Evolutionary conservation across 2,113 vertebrate genomes (phyloP).

Genomic region (Glareola pratincola): DNA sequence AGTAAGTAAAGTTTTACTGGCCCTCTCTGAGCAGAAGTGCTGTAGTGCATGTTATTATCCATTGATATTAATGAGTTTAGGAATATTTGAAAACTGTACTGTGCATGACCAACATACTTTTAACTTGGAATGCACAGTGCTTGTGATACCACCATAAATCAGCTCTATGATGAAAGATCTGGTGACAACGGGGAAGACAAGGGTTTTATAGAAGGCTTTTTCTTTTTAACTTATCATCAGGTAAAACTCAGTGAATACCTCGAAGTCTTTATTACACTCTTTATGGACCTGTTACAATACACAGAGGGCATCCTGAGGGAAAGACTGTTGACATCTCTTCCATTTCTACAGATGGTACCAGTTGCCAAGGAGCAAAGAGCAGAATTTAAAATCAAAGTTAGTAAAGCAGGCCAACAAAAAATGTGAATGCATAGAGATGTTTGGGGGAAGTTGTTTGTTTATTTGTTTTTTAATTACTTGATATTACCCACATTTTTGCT

Average conservation of each 20-base stretch:
- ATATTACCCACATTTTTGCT: not conserved
- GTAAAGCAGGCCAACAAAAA: not conserved
- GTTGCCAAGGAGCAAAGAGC: not conserved
- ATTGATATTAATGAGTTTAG: not conserved
- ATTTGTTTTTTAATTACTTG: not conserved
- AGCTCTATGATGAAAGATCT: not conserved
- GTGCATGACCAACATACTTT: not conserved
- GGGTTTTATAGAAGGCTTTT: not conserved
- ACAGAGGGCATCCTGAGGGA: not conserved
- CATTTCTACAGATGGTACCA: not conserved
- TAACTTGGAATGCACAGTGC: not conserved
- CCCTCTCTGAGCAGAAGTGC: not conserved
- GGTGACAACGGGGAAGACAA: not conserved
- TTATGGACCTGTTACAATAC: not conserved
- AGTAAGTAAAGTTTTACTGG: not conserved
- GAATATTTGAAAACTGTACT: not conserved
- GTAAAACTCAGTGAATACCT: not conserved
- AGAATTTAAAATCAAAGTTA: not conserved
- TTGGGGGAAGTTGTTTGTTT: rapidly evolving
- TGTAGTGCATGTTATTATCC: not conserved
- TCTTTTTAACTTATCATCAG: not conserved
- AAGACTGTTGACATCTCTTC: not conserved
- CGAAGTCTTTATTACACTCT: not conserved
- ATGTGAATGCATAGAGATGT: not conserved
- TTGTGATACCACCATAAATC: not conserved